Conservation (phyloP, 2,113 vertebrate species). For the Picathartes gymnocephalus region DNA sequence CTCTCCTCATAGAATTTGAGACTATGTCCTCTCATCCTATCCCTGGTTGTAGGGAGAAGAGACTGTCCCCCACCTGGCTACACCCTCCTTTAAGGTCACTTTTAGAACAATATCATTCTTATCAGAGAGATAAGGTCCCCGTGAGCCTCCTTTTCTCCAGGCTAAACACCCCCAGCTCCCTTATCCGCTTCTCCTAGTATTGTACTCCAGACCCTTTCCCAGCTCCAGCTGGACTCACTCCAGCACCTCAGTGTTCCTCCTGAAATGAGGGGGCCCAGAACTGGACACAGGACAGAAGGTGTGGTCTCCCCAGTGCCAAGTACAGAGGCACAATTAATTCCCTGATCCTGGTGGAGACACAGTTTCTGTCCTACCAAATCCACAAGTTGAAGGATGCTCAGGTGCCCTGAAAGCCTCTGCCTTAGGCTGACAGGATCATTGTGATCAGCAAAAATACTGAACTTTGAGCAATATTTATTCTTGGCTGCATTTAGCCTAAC, state of each 20-base stretch:
- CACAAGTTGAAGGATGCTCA: not conserved
- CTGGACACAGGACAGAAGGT: not conserved
- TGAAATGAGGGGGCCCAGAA: not conserved
- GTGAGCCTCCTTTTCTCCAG: not conserved
- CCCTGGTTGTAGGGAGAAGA: not conserved
- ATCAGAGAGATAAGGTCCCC: not conserved
- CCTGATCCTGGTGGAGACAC: not conserved
- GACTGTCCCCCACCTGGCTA: too few relatives aligned
- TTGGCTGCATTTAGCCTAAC: not conserved
- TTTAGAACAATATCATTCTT: not conserved
- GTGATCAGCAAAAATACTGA: not conserved
- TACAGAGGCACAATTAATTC: not conserved
- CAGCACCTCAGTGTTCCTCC: not conserved
- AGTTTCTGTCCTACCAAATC: not conserved
- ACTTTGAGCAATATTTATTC: not conserved
- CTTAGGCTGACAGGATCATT: not conserved
- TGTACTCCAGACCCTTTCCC: not conserved
- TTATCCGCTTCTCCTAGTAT: not conserved
- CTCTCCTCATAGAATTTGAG: not conserved
- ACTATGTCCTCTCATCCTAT: not conserved
- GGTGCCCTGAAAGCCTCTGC: not conserved
- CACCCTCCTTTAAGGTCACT: not conserved
- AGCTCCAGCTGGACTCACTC: not conserved
- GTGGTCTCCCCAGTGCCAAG: not conserved
- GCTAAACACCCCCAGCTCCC: not conserved